These are phyloP conservation scores for Oligia latruncula DNA, from an alignment of 2,888 invertebrate species.

Conservation along the genomic window DNA sequence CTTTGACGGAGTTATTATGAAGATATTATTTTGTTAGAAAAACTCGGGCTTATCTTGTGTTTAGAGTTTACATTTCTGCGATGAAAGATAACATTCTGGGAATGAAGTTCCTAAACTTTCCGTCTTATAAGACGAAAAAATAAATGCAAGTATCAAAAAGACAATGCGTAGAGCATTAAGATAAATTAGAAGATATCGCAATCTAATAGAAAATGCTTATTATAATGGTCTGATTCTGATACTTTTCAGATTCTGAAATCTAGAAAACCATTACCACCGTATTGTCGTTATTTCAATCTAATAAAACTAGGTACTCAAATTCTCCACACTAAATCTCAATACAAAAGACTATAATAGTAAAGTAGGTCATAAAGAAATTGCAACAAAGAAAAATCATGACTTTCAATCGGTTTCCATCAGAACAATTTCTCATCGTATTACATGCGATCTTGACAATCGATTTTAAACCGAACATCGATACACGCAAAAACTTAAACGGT, in stretches of 20 bases:
- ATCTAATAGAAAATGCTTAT: neutral
- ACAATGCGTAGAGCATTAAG: neutral
- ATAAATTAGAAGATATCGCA: neutral
- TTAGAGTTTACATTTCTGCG: neutral
- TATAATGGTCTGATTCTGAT: neutral
- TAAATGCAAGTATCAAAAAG: neutral
- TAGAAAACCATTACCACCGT: neutral
- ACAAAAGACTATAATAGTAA: constrained; percentile 35
- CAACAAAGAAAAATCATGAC: constrained; percentile 32
- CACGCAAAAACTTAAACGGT: constrained; percentile 48
- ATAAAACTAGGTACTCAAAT: neutral
- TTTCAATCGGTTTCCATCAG: constrained; percentile 31
- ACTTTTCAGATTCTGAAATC: neutral
- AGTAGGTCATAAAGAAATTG: constrained; percentile 32
- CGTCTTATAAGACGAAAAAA: neutral
- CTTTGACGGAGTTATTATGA: neutral
- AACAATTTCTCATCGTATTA: constrained; percentile 43
- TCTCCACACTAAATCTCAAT: constrained; percentile 1
- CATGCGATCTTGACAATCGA: constrained; percentile 54
- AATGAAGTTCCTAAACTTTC: neutral
- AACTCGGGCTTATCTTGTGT: neutral
- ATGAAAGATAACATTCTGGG: neutral
- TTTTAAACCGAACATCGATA: constrained; percentile 50
- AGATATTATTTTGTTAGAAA: neutral
- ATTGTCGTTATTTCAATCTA: neutral